phyloP scores from a whole-genome alignment of 2,888 invertebrate genomes.

The Sipha maydis region DNA sequence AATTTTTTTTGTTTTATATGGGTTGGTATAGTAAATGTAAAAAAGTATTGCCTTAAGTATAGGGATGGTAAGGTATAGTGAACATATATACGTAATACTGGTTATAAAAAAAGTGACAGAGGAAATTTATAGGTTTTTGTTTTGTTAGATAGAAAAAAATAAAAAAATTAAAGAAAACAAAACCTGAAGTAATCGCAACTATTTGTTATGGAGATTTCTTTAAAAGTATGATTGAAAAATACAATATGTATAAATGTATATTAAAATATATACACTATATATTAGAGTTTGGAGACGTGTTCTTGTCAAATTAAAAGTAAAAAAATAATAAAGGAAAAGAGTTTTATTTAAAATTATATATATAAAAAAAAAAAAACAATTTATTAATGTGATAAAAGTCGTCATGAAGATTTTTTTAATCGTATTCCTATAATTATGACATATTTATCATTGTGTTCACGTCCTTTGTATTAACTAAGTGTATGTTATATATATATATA shows the following conservation, averaged over 20 bases:
- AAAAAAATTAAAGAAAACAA: slow-evolving; percentile 20
- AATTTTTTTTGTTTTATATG: not conserved
- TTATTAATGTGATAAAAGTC: slow-evolving; percentile 4
- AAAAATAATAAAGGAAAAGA: slow-evolving; percentile 6
- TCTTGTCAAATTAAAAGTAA: slow-evolving; percentile 36
- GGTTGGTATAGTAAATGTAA: not conserved
- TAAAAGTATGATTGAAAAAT: slow-evolving; percentile 38
- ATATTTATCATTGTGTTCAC: slow-evolving; percentile 6
- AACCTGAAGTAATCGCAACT: slow-evolving; percentile 12
- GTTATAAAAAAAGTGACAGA: slow-evolving; percentile 19
- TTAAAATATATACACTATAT: not conserved
- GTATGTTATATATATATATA: not conserved
- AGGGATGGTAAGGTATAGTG: not conserved
- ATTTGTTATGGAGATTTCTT: slow-evolving; percentile 16
- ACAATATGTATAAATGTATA: not conserved
- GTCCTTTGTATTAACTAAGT: slow-evolving; percentile 37
- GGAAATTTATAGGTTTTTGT: slow-evolving; percentile 49
- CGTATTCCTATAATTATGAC: not conserved
- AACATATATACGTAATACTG: not conserved
- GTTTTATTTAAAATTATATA: slow-evolving; percentile 6
- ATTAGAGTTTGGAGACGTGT: not conserved
- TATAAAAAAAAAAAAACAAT: slow-evolving; percentile 20
- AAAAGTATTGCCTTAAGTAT: not conserved
- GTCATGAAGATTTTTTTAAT: not conserved
- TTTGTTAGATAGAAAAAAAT: slow-evolving; percentile 34